These are phyloP conservation scores for Stichodactyla helianthus DNA, from an alignment of 64 coral and sea anemone genomes.

Conservation along the genomic window DNA sequence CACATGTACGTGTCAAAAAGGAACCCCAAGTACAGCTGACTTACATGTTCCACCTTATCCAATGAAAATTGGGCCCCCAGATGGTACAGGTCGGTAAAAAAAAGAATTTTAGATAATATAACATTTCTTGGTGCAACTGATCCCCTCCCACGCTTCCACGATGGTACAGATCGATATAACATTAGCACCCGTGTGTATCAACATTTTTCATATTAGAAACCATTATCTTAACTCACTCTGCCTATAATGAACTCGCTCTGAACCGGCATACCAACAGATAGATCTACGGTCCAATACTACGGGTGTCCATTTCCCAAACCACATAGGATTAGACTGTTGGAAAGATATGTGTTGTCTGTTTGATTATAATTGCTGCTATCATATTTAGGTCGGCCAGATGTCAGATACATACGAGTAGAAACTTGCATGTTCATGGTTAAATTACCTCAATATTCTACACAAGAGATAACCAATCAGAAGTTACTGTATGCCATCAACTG, in stretches of 20 bases:
- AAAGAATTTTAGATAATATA: background rate
- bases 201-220: too few species aligned
- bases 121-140: too few species aligned
- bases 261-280: too few species aligned
- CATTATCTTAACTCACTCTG: too few species aligned
- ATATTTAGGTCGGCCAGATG: constrained; percentile 75
- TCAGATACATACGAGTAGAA: constrained; percentile 92
- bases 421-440: constrained; percentile 99
- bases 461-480: constrained; percentile 80
- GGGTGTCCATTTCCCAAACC: too few species aligned
- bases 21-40: constrained; percentile 63
- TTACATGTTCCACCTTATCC: constrained; percentile 97
- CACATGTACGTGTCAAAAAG: constrained; percentile 91
- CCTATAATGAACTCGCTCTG: too few species aligned
- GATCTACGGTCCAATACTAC: too few species aligned
- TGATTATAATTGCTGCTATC: background rate
- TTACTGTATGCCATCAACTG: constrained; percentile 95
- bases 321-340: too few species aligned
- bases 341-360: too few species aligned
- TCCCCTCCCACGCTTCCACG: too few species aligned
- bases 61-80: constrained; percentile 98
- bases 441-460: constrained; percentile 86
- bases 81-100: constrained; percentile 71
- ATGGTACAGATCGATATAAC: too few species aligned
- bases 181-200: too few species aligned